Conservation (phyloP, 2,113 vertebrate genomes). For the Dascyllus trimaculatus region DNA sequence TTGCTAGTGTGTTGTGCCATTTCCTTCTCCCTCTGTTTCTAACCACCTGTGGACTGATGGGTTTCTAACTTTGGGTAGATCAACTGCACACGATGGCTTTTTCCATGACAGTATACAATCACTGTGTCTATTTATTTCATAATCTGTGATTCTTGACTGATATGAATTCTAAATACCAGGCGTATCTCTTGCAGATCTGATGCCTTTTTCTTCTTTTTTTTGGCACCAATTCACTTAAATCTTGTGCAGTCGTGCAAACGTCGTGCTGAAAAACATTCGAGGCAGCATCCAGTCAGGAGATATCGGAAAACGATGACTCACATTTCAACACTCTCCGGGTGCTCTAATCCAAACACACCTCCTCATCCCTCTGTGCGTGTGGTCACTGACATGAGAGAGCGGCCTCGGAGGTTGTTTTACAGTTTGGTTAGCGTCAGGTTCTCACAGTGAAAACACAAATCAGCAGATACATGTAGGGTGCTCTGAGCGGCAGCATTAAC, state of each 20-base stretch:
- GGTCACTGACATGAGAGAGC: constrained; percentile 11
- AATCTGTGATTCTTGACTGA: not conserved
- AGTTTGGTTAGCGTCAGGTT: constrained; percentile 20
- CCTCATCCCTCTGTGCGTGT: constrained; percentile 21
- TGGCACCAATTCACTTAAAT: constrained; percentile 28
- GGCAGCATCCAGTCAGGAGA: not conserved
- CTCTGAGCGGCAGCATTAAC: constrained; percentile 54
- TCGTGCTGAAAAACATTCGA: not conserved
- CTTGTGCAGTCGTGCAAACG: not conserved
- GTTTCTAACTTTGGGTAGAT: constrained; percentile 15
- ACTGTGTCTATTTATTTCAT: constrained; percentile 13
- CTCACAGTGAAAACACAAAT: constrained; percentile 42
- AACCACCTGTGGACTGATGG: constrained; percentile 1
- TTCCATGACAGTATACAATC: constrained; percentile 21
- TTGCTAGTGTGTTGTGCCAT: constrained; percentile 18
- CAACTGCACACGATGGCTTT: constrained; percentile 14
- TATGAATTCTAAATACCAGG: not conserved
- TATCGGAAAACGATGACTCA: constrained; percentile 30
- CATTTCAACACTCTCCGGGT: constrained; percentile 31
- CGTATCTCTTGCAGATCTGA: not conserved
- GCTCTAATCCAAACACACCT: constrained; percentile 44
- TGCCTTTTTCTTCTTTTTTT: not conserved
- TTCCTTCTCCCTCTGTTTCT: not conserved
- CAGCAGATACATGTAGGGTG: constrained; percentile 15
- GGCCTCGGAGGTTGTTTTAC: constrained; percentile 7